These are phyloP conservation scores for Anorthoa munda DNA, from an alignment of 2,888 invertebrate species.

Conservation along the genomic window DNA sequence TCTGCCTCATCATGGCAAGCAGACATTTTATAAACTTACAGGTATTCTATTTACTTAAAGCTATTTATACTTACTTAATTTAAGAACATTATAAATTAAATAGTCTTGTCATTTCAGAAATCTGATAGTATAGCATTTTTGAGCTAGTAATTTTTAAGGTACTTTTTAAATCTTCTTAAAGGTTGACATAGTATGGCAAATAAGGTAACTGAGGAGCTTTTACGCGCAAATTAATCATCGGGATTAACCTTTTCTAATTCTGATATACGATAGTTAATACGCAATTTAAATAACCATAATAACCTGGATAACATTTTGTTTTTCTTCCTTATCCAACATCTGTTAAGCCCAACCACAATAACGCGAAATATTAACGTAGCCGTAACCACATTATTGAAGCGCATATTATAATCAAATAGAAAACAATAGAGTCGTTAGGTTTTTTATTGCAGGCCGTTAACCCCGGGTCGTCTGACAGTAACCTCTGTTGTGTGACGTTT, in stretches of 20 bases:
- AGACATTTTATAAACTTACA: no score
- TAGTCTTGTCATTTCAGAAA: no score
- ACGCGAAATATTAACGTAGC: constrained; percentile 41
- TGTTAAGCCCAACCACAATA: constrained; percentile 31
- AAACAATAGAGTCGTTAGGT: constrained; percentile 66
- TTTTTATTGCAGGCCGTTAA: constrained; percentile 66
- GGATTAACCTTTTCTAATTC: background rate
- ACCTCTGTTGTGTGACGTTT: constrained; percentile 63
- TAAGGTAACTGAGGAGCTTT: no score
- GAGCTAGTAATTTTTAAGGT: no score
- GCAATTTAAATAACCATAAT: background rate
- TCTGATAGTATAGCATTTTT: no score
- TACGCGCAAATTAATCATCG: no score
- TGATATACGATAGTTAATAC: background rate
- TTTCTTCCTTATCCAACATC: constrained; percentile 50
- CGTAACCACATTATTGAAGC: constrained; percentile 47
- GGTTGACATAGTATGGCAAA: no score
- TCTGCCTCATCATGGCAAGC: no score
- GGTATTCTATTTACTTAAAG: no score
- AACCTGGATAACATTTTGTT: background rate
- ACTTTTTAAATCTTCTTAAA: no score
- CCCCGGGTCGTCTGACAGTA: constrained; percentile 59
- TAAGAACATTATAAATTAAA: no score
- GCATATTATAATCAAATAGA: constrained; percentile 68
- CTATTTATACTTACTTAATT: no score